Conservation (phyloP, 2,113 vertebrate genomes). For the Addax nasomaculatus region DNA sequence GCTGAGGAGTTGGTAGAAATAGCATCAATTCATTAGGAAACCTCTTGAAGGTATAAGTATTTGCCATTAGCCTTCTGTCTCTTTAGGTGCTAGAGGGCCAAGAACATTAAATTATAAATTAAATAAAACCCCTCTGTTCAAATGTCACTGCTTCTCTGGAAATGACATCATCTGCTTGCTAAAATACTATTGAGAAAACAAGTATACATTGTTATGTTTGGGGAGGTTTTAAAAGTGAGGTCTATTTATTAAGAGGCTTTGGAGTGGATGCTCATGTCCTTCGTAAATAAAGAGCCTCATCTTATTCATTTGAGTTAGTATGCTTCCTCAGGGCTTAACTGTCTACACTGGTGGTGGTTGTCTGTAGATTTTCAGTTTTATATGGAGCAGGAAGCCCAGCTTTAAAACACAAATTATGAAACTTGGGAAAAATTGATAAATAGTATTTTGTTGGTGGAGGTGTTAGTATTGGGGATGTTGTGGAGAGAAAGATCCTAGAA, state of each 20-base stretch:
- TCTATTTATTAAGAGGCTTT: conserved; percentile 5
- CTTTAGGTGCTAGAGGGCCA: conserved; percentile 13
- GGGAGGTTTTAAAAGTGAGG: neutral
- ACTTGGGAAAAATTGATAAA: neutral
- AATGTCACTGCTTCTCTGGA: conserved; percentile 17
- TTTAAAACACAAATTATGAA: neutral
- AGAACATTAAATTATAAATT: conserved; percentile 13
- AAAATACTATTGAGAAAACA: conserved; percentile 15
- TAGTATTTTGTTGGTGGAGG: neutral
- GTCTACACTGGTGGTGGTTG: neutral
- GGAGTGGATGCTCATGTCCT: neutral
- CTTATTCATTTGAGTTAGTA: neutral
- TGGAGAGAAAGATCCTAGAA: neutral
- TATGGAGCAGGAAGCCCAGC: neutral
- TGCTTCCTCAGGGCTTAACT: neutral
- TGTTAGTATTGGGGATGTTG: neutral
- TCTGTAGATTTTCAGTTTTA: neutral
- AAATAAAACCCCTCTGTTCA: neutral
- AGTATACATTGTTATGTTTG: neutral
- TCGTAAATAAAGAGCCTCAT: neutral
- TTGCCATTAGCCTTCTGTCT: conserved; percentile 51
- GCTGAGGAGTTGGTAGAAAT: conserved; percentile 12
- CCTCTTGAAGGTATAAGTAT: neutral
- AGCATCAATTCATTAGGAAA: conserved; percentile 40
- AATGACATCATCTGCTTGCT: conserved; percentile 41